phyloP scores from a whole-genome alignment of 2,113 vertebrate genomes.

The Formicarius rufipectus region DNA sequence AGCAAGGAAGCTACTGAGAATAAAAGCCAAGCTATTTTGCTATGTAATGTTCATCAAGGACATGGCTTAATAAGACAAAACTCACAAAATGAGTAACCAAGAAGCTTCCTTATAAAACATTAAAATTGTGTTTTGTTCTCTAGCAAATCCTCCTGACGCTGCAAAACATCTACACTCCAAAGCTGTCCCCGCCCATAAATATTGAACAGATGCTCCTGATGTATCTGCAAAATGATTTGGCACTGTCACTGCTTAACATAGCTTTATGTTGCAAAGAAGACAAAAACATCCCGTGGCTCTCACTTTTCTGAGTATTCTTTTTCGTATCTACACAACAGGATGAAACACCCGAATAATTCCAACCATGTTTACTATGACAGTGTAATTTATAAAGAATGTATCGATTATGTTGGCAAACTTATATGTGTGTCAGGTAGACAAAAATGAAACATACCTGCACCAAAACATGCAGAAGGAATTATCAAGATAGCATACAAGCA shows the following conservation, averaged over 20 bases:
- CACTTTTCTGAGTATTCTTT: background rate
- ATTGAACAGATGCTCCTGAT: background rate
- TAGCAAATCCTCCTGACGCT: background rate
- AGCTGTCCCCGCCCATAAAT: conserved; percentile 32
- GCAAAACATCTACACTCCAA: background rate
- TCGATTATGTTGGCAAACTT: background rate
- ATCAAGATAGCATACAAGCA: background rate
- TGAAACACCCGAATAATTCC: background rate
- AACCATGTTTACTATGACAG: background rate
- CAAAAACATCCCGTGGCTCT: background rate
- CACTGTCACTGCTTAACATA: background rate
- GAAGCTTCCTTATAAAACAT: conserved; percentile 12
- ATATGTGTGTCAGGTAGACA: background rate
- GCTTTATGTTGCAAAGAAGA: background rate
- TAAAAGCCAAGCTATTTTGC: conserved; percentile 2
- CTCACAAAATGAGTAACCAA: background rate
- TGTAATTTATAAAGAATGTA: background rate
- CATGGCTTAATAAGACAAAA: background rate
- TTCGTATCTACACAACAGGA: background rate
- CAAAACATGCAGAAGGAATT: background rate
- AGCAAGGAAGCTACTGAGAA: background rate
- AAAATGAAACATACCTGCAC: background rate
- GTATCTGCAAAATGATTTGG: conserved; percentile 1
- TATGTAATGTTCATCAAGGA: background rate
- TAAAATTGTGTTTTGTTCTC: conserved; percentile 26